Evolutionary conservation across 2,888 invertebrate species (phyloP).

Genomic region (Subacronicta megacephala): DNA sequence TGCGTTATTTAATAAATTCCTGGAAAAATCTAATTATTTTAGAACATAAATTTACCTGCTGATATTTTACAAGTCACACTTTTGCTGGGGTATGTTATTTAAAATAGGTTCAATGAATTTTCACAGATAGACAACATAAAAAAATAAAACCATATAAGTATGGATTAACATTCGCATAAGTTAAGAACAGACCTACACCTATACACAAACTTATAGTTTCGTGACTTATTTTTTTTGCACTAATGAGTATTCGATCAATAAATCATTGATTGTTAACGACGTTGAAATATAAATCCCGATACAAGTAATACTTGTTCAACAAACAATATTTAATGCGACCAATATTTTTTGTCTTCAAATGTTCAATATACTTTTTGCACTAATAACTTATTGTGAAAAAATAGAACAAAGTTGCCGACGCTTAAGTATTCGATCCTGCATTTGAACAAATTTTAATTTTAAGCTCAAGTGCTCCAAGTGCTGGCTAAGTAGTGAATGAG

Average conservation of each 20-base stretch:
- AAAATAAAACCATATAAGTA: too few species aligned
- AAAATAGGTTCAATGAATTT: too few species aligned
- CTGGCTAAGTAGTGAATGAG: too few species aligned
- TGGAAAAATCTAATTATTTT: too few species aligned
- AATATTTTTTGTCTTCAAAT: conserved; percentile 36
- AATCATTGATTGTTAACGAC: conserved; percentile 48
- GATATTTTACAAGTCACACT: too few species aligned
- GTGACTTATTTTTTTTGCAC: conserved; percentile 21
- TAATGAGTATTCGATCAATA: conserved; percentile 32
- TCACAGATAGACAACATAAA: too few species aligned
- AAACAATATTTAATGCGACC: conserved; percentile 16
- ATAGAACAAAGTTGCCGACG: conserved; percentile 35
- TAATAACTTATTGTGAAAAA: conserved; percentile 23
- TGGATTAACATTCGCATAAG: too few species aligned
- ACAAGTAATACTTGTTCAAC: conserved; percentile 25
- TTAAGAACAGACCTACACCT: background rate
- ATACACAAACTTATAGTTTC: conserved; percentile 6
- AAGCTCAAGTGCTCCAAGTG: too few species aligned
- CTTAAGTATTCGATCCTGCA: too few species aligned
- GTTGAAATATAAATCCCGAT: conserved; percentile 49
- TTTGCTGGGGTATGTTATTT: too few species aligned
- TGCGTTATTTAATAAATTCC: too few species aligned
- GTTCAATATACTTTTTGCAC: conserved; percentile 31
- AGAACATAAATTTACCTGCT: too few species aligned
- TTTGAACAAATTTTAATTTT: background rate